Evolutionary conservation across 2,113 vertebrate species (phyloP), one percentile per base, ranked within the genome.

Genomic region (Oenanthe oenanthe): DNA sequence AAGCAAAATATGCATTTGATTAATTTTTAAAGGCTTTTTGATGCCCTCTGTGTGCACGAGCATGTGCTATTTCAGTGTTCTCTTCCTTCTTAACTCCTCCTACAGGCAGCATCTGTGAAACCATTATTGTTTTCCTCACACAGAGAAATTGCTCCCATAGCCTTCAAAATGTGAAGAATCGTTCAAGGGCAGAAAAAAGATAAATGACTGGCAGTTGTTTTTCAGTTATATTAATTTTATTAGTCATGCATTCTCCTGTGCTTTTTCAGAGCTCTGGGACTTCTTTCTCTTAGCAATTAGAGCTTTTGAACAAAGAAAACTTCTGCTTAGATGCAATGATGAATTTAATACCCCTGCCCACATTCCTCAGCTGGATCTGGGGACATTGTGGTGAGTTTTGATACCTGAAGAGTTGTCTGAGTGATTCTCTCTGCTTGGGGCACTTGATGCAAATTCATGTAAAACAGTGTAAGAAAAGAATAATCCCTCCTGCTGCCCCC

Each of bases 161-260:
- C 79, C 88, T 94, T 96, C 88, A 86, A 84, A 91, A 84, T 77
- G 12, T 74, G 88, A 91, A 87, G 78, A 92, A 93, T 93, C 13
- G 25, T 96, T 93, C 72, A 96, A 94, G 85, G 90, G 68, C 83
- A 96, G 93, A 84, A 90, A 95, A 95, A 93, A 66, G 62, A 88
- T 73, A 61, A 96, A 77, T 86, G 79, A 88, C 85, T 90, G 73
- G 88, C 72, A 77, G 85, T 86, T 96, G 92, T 77, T 94, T 96
- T 93, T 70, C 85, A 74, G 47, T 83, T 84, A 29, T 79, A 93
- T 90, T 94, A 92, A 85, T 94, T 94, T 94, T 92, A 84, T 95
- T 96, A 84, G 60, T 94, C 88, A 88, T 94, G 45, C 90, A 72
- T 90, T 95, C 92, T 94, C 75, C 57, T 73, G 45, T 56, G 80